phyloP scores from a whole-genome alignment of 2,113 vertebrate species.

The Etheostoma spectabile region DNA sequence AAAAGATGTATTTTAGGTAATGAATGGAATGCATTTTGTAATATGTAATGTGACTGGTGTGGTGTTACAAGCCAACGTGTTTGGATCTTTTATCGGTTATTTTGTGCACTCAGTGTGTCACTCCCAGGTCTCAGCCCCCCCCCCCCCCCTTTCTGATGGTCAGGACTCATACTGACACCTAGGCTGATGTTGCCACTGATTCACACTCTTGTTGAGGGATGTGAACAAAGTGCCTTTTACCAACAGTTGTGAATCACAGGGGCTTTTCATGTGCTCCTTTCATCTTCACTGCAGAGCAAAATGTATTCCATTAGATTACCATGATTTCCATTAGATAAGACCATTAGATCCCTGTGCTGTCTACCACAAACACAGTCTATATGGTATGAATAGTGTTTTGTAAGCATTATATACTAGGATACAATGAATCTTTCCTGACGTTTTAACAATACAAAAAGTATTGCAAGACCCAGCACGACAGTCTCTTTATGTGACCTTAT shows the following conservation, averaged over 20 bases:
- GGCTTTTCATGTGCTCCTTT: conserved; percentile 71
- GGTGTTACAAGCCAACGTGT: not conserved
- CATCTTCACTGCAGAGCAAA: conserved; percentile 63
- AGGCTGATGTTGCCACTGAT: conserved; percentile 33
- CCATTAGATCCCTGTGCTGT: conserved; percentile 48
- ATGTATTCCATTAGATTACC: conserved; percentile 73
- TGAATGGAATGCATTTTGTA: not conserved
- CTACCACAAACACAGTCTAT: conserved; percentile 51
- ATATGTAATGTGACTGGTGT: not conserved
- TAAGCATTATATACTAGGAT: conserved; percentile 32
- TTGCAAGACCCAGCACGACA: not conserved
- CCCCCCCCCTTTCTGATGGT: not conserved
- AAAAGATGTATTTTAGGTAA: not conserved
- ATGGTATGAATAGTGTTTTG: conserved; percentile 43
- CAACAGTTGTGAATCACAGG: conserved; percentile 54
- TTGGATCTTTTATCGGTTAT: not conserved
- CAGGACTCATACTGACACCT: conserved; percentile 35
- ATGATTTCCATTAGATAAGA: conserved; percentile 64
- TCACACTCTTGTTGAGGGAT: conserved; percentile 48
- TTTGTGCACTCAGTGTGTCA: conserved; percentile 10
- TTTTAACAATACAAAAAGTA: conserved; percentile 16
- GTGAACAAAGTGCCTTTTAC: conserved; percentile 62
- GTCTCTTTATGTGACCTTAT: no score
- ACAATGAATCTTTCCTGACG: conserved; percentile 29
- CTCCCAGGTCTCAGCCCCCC: not conserved